Percentiles rank a stretch among this genome's conserved stretches.
Conservation (phyloP, 2,113 vertebrate genomes). For the Halichoerus grypus region DNA sequence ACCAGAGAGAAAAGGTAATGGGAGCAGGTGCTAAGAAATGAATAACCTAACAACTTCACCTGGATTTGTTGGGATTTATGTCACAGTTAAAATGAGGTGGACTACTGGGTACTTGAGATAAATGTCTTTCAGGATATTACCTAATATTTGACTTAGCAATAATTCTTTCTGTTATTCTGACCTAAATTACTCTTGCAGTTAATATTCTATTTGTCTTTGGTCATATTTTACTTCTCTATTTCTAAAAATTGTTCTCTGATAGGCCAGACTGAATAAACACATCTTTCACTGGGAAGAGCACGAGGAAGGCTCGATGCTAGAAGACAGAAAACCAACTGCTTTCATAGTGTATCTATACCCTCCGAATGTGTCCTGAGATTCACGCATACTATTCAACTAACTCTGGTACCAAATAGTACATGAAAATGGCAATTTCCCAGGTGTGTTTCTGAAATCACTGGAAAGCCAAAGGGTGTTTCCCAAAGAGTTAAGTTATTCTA, state of each 20-base stretch:
- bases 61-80: slow-evolving; percentile 70
- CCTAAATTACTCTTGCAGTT: slow-evolving; percentile 76
- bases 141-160: slow-evolving; percentile 77
- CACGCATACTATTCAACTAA: neutral
- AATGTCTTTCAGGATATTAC: slow-evolving; percentile 69
- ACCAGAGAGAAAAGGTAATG: slow-evolving; percentile 51
- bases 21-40: slow-evolving; percentile 69
- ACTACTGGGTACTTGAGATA: slow-evolving; percentile 72
- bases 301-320: neutral
- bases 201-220: slow-evolving; percentile 75
- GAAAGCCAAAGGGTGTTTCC: neutral
- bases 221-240: slow-evolving; percentile 69
- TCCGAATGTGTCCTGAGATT: neutral
- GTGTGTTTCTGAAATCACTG: neutral
- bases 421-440: neutral
- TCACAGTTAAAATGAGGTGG: slow-evolving; percentile 64
- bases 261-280: slow-evolving; percentile 58
- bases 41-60: slow-evolving; percentile 70
- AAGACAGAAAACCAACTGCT: neutral
- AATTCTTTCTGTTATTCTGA: slow-evolving; percentile 75
- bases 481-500: slow-evolving; percentile 3
- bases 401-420: neutral
- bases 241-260: slow-evolving; percentile 57
- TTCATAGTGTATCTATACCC: neutral
- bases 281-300: neutral